A percentile compares a stretch with the other conserved stretches of the same genome.
Evolutionary conservation across 2,888 invertebrate genomes (phyloP).

Genomic region (Epinotia nisella): DNA sequence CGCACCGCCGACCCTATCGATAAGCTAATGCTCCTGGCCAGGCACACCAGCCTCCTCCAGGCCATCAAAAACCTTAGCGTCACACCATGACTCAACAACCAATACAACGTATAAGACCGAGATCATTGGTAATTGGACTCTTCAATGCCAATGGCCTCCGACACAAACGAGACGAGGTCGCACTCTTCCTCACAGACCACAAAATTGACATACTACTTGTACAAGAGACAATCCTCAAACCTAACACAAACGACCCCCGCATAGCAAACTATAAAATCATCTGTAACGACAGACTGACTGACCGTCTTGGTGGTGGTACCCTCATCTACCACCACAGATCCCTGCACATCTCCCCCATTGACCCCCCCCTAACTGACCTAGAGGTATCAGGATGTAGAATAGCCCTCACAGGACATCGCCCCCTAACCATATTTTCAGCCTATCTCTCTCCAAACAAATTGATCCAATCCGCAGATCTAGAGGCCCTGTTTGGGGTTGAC

Average conservation of each 20-base stretch:
- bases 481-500: background rate
- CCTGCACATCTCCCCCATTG: background rate
- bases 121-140: background rate
- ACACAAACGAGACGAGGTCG: background rate
- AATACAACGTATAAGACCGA: background rate
- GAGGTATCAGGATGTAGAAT: background rate
- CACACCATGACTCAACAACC: background rate
- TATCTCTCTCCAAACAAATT: background rate
- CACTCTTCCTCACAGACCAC: background rate
- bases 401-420: background rate
- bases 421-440: background rate
- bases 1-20: too few relatives aligned
- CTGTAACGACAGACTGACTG: too few relatives aligned
- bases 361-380: background rate
- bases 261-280: background rate
- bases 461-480: background rate
- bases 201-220: background rate
- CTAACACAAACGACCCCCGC: background rate
- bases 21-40: background rate
- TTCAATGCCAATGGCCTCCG: background rate
- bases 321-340: background rate
- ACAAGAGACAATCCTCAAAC: background rate
- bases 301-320: too few relatives aligned
- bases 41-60: background rate
- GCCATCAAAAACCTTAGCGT: background rate